phyloP scores from a whole-genome alignment of 2,888 invertebrate genomes.

The Drosophila quinaria region DNA sequence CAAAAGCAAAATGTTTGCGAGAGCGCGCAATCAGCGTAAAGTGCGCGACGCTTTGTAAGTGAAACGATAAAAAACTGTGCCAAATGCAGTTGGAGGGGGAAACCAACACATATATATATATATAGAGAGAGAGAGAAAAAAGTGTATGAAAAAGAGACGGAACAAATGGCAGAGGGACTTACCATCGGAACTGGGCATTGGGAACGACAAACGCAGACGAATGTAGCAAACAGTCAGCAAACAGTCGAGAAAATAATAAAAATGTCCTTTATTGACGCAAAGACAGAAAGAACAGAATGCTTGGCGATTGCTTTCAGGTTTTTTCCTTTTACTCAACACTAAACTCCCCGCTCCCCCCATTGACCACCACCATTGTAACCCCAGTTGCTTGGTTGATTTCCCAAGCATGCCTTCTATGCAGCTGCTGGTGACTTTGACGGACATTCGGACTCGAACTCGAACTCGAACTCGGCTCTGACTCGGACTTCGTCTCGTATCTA shows the following conservation, averaged over 20 bases:
- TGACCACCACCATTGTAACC: too few species aligned
- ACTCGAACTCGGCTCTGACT: neutral
- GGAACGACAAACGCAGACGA: constrained; percentile 14
- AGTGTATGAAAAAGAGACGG: neutral
- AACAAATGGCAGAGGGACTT: neutral
- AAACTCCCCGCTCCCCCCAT: neutral
- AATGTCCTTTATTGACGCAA: constrained; percentile 76
- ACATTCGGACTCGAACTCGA: neutral
- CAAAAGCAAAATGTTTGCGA: constrained; percentile 67
- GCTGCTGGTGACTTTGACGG: constrained; percentile 24
- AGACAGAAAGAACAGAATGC: constrained; percentile 26
- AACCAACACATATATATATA: neutral
- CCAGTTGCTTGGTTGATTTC: neutral
- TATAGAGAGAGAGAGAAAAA: neutral
- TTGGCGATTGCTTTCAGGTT: constrained; percentile 55
- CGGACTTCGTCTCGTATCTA: constrained; percentile 7
- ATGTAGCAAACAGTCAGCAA: constrained; percentile 35
- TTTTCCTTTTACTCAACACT: constrained; percentile 23
- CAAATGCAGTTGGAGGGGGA: neutral
- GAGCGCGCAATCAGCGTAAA: constrained; percentile 80
- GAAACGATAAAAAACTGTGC: constrained; percentile 69
- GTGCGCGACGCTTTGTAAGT: constrained; percentile 79
- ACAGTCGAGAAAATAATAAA: constrained; percentile 68
- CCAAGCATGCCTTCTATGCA: constrained; percentile 10
- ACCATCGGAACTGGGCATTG: constrained; percentile 37